A percentile compares a stretch with the other conserved stretches of the same genome.
These are phyloP conservation scores for Neolamprologus cancellatus DNA, from an alignment of 2,113 vertebrate genomes.

Conservation along the genomic window DNA sequence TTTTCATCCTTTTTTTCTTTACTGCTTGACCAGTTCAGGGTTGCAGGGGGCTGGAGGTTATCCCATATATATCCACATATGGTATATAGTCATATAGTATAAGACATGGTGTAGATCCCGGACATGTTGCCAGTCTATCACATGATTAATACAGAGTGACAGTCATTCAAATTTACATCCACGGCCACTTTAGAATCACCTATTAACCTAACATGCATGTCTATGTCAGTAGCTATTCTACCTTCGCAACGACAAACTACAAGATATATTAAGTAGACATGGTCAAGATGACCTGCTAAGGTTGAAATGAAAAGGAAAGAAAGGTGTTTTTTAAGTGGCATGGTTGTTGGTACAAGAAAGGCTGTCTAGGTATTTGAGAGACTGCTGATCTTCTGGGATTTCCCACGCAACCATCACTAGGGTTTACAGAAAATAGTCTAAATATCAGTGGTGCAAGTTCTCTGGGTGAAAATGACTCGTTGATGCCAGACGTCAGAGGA, in stretches of 20 bases:
- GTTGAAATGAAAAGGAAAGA: neutral
- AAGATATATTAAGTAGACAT: neutral
- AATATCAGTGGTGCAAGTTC: neutral
- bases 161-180: neutral
- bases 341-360: neutral
- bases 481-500: neutral
- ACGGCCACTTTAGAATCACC: neutral
- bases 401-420: neutral
- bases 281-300: neutral
- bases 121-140: rapidly evolving
- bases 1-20: neutral
- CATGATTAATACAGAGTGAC: neutral
- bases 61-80: neutral
- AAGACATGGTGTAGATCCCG: neutral
- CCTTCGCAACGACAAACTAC: neutral
- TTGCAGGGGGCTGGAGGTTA: rapidly evolving
- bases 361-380: neutral
- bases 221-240: neutral
- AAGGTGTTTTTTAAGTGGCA: neutral
- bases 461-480: rapidly evolving
- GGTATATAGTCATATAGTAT: neutral
- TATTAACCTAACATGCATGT: neutral
- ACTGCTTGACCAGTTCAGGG: neutral
- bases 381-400: neutral
- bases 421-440: neutral